phyloP scores from a whole-genome alignment of 2,113 vertebrate species.

The Synchiropus splendidus region DNA sequence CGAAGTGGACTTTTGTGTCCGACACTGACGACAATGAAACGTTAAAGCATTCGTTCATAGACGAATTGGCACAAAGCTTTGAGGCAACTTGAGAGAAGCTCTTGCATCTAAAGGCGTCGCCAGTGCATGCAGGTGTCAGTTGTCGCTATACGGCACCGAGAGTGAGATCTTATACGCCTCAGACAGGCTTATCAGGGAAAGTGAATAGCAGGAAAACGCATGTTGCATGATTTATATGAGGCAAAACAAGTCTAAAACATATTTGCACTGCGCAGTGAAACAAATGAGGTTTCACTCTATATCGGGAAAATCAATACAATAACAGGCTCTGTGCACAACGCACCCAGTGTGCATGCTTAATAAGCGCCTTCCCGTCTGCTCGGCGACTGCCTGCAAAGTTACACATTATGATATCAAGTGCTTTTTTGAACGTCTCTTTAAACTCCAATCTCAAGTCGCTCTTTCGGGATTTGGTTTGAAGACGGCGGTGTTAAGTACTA shows the following conservation, averaged over 20 bases:
- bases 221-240: conserved; percentile 54
- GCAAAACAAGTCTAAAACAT: conserved; percentile 56
- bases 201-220: conserved; percentile 40
- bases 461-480: conserved; percentile 58
- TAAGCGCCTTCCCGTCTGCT: conserved; percentile 25
- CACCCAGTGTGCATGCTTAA: conserved; percentile 48
- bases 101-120: no score
- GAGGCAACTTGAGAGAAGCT: neutral
- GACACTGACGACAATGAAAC: no score
- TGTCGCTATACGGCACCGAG: conserved; percentile 7
- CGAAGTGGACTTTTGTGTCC: no score
- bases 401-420: conserved; percentile 33
- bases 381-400: conserved; percentile 31
- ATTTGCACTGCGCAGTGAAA: conserved; percentile 58
- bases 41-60: no score
- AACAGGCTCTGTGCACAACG: conserved; percentile 29
- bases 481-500: conserved; percentile 58
- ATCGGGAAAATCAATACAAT: conserved; percentile 58
- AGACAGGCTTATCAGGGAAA: conserved; percentile 42
- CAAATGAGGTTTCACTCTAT: conserved; percentile 60
- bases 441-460: conserved; percentile 43
- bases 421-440: conserved; percentile 17
- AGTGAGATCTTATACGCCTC: conserved; percentile 31
- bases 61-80: no score
- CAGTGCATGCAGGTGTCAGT: no score